These are phyloP conservation scores for Callipepla squamata DNA, from an alignment of 2,113 vertebrate genomes.

Conservation along the genomic window DNA sequence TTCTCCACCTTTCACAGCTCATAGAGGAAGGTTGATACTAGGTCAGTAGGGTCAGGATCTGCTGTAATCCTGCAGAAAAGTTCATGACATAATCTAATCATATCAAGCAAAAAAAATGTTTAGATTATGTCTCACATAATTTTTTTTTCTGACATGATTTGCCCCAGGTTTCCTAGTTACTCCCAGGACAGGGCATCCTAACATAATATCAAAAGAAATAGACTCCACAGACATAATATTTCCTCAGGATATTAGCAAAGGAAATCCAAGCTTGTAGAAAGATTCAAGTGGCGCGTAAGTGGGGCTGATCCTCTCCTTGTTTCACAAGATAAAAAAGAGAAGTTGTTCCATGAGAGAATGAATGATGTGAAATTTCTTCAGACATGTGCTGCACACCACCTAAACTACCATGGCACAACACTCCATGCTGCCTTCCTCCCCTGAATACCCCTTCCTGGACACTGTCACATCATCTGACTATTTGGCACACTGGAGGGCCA, in stretches of 20 bases:
- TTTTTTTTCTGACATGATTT: not conserved
- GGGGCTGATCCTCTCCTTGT: not conserved
- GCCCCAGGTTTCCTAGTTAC: not conserved
- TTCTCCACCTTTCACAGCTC: not conserved
- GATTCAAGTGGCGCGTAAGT: not conserved
- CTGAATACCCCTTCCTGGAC: too few relatives aligned
- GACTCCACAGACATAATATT: not conserved
- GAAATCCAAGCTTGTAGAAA: not conserved
- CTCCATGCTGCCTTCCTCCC: not conserved
- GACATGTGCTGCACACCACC: not conserved
- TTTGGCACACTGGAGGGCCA: not conserved
- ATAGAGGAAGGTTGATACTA: slow-evolving; percentile 44
- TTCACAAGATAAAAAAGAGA: not conserved
- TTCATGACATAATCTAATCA: not conserved
- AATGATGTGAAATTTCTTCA: not conserved
- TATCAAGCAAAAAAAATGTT: not conserved
- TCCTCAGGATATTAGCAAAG: not conserved
- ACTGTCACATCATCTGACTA: not conserved
- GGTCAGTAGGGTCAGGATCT: slow-evolving; percentile 58
- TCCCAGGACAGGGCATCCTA: not conserved
- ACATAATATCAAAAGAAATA: not conserved
- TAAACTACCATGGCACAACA: not conserved
- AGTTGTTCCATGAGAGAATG: not conserved
- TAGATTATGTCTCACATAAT: not conserved
- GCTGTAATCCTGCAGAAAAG: slow-evolving; percentile 49